Base-by-base conservation (phyloP, 1,140 invertebrate species). In the Diorhabda elongata region DNA sequence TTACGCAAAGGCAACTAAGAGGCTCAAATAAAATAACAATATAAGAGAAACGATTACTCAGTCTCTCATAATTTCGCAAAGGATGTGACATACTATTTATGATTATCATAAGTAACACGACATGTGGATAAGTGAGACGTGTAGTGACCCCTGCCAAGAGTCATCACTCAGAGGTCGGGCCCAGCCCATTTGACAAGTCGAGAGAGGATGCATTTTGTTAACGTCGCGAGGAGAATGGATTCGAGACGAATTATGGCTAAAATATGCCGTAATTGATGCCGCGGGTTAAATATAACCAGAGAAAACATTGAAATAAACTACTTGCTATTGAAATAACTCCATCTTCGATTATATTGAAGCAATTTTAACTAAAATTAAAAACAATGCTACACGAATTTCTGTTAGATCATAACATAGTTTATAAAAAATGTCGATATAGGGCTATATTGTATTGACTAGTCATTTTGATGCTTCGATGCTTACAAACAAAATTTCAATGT, bases 81-180 rank as follows among this genome's bases (percentile, higher is more conserved):
- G 68, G 68, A 66, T 69, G 65, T 72, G 71, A 72, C 71, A 72
- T 61, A 64, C 71, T 70, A 72, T 72, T 72, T 72, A 72, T 72
- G 68, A 69, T 59, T 72, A 58, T 72, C 71, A 72, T 69, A 69
- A 72, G 71, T 69, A 69, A 69, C 42, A 61, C 65, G 71, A 72
- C 64, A 72, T 69, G 64, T 61, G 68, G 71, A 69, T 62, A 59
- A 67, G 45, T 57, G 44, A 68, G 67, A 68, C 47, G 47, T 62
- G 60, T 68, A 68, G 45, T 63, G 68, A 69, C 52, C 68, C 58
- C 61, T 72, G 68, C 43, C 71, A 61, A 58, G 67, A 61, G 64
- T 61, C 59, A 67, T 69, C 60, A 57, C 63, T 68, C 62, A 61
- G 42, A 66, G 45, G 61, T 61, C 60, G 57, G 61, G 60, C 71